These are phyloP conservation scores for Melanerpes aurifrons DNA, from an alignment of 2,113 vertebrate genomes.

Conservation along the genomic window DNA sequence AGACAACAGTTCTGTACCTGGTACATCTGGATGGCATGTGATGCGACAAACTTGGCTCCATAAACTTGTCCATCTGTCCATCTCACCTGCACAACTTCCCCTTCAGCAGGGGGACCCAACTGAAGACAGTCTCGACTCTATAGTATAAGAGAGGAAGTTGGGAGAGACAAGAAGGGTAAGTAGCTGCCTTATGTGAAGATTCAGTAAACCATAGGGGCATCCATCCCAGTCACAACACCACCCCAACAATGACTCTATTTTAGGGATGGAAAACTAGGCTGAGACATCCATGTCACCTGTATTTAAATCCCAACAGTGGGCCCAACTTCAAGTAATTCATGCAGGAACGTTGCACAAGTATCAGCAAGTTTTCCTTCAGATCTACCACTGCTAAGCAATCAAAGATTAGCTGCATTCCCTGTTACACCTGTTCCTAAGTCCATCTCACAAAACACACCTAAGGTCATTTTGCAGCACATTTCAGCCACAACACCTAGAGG, in stretches of 20 bases:
- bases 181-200: not conserved
- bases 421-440: not conserved
- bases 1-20: slow-evolving; percentile 79
- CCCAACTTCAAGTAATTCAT: not conserved
- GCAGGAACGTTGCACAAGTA: not conserved
- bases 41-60: slow-evolving; percentile 93
- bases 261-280: not conserved
- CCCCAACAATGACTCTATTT: not conserved
- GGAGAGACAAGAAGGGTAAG: not conserved
- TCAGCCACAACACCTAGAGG: not conserved
- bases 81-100: slow-evolving; percentile 91
- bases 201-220: not conserved
- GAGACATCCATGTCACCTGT: not conserved
- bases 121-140: slow-evolving; percentile 92
- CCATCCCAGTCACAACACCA: not conserved
- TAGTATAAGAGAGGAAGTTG: not conserved
- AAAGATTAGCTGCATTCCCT: not conserved
- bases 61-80: slow-evolving; percentile 97
- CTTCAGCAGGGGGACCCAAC: slow-evolving; percentile 88
- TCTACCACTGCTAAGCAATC: not conserved
- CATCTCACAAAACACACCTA: not conserved
- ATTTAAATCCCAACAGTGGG: not conserved
- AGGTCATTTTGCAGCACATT: not conserved
- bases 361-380: not conserved
- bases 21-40: slow-evolving; percentile 96